Base-by-base conservation (phyloP, 2,797 vertebrate genomes). In the Euthynnus affinis region DNA sequence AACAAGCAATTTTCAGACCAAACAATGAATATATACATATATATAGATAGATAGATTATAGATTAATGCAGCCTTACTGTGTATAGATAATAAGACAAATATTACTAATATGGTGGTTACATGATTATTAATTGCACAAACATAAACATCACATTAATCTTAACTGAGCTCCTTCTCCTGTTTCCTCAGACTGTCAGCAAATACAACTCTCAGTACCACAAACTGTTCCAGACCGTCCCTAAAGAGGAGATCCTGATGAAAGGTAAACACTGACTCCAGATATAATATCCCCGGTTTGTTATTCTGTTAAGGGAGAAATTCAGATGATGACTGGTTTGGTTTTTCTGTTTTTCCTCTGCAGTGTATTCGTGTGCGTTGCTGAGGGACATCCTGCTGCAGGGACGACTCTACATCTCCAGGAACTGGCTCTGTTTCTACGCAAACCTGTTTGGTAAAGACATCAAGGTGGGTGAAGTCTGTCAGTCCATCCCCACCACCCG, bases 351-450 rank as follows among this genome's bases (percentile, higher is more conserved):
- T 58, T 74, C 60, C 12, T 65, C 44, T 78, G 13, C 76, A 98
- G 97, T 97, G 60, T 98, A 97, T 29, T 98, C 97, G 42, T 98
- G 97, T 0, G 97, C 97, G 0, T 94, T 98, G 67, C 93, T 97
- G 87, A 93, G 95, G 80, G 97, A 98, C 68, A 96, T 98, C 79
- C 95, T 98, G 61, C 95, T 98, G 81, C 97, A 98, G 83, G 97
- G 97, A 0, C 96, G 97, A 8, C 96, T 98, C 80, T 98, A 97
- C 91, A 98, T 98, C 90, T 98, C 97, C 61, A 95, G 96, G 74
- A 97, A 97, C 94, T 98, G 97, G 97, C 91, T 98, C 83, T 98
- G 97, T 89, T 98, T 98, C 94, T 96, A 98, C 0, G 97, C 97
- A 32, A 97, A 96, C 92, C 96, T 98, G 81, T 98, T 98, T 0